Conservation (phyloP, 2,797 vertebrate species). For the Pantherophis vulpinus region DNA sequence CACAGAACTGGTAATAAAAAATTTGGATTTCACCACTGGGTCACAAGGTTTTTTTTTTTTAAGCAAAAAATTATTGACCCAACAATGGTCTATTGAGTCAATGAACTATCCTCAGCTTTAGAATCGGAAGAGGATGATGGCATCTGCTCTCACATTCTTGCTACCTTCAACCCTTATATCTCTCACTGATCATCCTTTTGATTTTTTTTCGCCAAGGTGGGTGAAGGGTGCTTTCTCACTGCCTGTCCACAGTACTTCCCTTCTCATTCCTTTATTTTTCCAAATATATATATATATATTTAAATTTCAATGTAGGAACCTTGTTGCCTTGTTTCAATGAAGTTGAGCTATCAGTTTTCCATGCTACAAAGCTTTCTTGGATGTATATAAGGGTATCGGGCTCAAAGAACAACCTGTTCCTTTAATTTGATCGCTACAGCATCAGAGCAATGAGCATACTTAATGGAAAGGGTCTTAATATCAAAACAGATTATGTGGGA, state of each 20-base stretch:
- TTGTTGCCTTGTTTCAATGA: neutral
- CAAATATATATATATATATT: no score
- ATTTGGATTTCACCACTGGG: no score
- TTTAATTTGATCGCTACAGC: neutral
- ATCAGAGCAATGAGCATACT: neutral
- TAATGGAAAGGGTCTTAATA: neutral
- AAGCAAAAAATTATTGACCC: neutral
- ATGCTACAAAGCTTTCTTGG: neutral
- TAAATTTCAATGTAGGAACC: neutral
- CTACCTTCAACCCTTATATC: neutral
- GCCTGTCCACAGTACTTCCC: neutral
- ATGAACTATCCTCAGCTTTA: neutral
- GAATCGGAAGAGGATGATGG: neutral
- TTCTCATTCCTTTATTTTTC: neutral
- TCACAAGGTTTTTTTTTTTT: neutral
- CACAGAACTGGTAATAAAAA: no score
- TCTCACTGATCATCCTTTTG: neutral
- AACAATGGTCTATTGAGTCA: neutral
- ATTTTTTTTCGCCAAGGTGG: neutral
- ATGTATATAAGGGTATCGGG: neutral
- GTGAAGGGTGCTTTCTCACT: neutral
- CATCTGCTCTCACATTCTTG: neutral
- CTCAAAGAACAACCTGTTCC: neutral
- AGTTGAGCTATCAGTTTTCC: neutral
- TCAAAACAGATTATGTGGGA: neutral